These are phyloP conservation scores for Euleptes europaea DNA, from an alignment of 2,113 vertebrate genomes.

Conservation along the genomic window DNA sequence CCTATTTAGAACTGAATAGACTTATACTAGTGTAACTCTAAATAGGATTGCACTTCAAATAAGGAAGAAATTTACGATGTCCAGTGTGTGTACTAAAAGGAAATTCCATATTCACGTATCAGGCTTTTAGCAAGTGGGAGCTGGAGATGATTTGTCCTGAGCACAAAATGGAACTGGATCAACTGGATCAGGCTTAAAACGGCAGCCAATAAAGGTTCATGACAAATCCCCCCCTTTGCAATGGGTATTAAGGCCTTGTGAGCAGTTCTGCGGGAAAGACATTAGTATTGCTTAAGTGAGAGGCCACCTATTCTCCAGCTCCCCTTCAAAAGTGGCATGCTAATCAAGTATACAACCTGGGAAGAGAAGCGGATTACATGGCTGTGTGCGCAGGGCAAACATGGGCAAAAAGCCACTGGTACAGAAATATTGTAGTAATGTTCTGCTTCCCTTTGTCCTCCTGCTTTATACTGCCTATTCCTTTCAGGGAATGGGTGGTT, in stretches of 20 bases:
- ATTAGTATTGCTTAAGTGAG: neutral
- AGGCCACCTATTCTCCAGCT: neutral
- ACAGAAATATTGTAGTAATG: neutral
- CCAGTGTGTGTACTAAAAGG: no score
- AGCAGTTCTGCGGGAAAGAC: neutral
- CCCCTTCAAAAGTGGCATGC: neutral
- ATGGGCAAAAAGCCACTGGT: neutral
- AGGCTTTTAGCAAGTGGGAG: no score
- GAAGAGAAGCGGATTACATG: neutral
- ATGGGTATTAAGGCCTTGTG: neutral
- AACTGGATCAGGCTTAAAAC: no score
- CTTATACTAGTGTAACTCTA: no score
- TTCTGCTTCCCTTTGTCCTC: conserved; percentile 6
- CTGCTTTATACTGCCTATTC: neutral
- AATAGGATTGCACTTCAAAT: no score
- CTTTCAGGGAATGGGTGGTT: conserved; percentile 39
- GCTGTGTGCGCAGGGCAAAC: neutral
- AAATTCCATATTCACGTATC: no score
- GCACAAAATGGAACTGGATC: no score
- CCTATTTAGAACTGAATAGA: no score
- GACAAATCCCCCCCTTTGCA: neutral
- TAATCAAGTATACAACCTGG: neutral
- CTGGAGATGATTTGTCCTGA: no score
- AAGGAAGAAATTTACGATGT: no score
- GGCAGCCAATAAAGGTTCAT: no score